phyloP scores from a whole-genome alignment of 2,888 invertebrate genomes.

The Euproctis similis region DNA sequence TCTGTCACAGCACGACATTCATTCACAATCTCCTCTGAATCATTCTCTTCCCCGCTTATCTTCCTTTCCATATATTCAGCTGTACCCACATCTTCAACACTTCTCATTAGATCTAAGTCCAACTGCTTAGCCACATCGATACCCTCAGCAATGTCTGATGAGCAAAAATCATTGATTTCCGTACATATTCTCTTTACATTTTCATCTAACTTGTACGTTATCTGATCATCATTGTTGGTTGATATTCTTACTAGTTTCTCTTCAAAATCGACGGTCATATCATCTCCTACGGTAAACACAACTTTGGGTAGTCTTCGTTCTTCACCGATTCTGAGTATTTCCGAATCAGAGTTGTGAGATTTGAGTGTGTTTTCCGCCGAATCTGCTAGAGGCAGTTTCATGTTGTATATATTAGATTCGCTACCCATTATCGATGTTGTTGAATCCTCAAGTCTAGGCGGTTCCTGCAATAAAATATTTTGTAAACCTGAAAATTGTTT shows the following conservation, averaged over 20 bases:
- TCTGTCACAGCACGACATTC: conserved; percentile 47
- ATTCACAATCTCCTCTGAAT: conserved; percentile 10
- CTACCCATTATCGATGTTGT: conserved; percentile 69
- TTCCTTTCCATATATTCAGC: conserved; percentile 29
- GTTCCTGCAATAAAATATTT: conserved; percentile 36
- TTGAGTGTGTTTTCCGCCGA: conserved; percentile 29
- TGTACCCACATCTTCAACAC: conserved; percentile 16
- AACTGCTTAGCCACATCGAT: conserved; percentile 41
- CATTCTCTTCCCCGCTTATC: conserved; percentile 28
- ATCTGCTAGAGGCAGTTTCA: conserved; percentile 38
- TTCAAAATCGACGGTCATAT: conserved; percentile 23
- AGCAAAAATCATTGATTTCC: conserved; percentile 53
- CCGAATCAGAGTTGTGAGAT: conserved; percentile 57
- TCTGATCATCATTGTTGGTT: conserved; percentile 53
- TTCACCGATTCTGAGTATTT: conserved; percentile 40
- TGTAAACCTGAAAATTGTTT: no score
- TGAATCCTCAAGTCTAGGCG: conserved; percentile 49
- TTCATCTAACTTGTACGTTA: conserved; percentile 34
- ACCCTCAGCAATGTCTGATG: conserved; percentile 31
- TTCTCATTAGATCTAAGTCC: conserved; percentile 12
- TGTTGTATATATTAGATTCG: conserved; percentile 64
- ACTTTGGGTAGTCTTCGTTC: conserved; percentile 34
- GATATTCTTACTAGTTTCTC: conserved; percentile 52
- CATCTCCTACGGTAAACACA: conserved; percentile 55
- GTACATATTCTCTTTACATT: conserved; percentile 55